A percentile compares a stretch with the other conserved stretches of the same genome.
These are phyloP conservation scores for Drosophila equinoxialis DNA, from an alignment of 1,140 invertebrate genomes.

Conservation along the genomic window DNA sequence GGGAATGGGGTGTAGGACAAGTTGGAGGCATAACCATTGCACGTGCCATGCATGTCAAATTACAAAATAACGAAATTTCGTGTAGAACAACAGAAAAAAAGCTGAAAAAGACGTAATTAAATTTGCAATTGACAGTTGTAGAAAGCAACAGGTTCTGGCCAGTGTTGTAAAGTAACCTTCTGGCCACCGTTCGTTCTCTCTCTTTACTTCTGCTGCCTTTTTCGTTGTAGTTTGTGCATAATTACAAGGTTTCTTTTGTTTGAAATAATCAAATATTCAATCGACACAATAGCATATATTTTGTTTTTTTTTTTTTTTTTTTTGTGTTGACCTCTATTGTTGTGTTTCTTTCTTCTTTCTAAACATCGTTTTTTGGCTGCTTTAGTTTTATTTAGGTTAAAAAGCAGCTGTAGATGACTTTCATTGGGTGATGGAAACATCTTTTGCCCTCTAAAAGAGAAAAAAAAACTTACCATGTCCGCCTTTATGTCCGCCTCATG, in stretches of 20 bases:
- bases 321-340: conserved; percentile 36
- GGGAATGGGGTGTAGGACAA: background rate
- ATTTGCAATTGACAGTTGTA: conserved; percentile 44
- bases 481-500: conserved; percentile 55
- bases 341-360: conserved; percentile 37
- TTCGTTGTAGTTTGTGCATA: conserved; percentile 35
- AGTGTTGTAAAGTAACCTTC: background rate
- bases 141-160: conserved; percentile 45
- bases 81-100: conserved; percentile 21
- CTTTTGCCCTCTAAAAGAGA: conserved; percentile 45
- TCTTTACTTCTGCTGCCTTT: conserved; percentile 1
- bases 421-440: conserved; percentile 52
- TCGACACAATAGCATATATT: conserved; percentile 54
- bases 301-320: background rate
- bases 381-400: conserved; percentile 62
- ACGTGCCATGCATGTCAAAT: conserved; percentile 70
- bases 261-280: conserved; percentile 50
- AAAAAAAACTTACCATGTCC: conserved; percentile 32
- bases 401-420: conserved; percentile 43
- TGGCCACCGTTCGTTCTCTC: conserved; percentile 22
- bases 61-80: conserved; percentile 47
- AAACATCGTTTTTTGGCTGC: conserved; percentile 41
- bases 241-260: conserved; percentile 42
- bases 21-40: conserved; percentile 36
- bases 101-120: conserved; percentile 38